Evolutionary conservation across 2,888 invertebrate genomes (phyloP).

Genomic region (Drosophila infuscata): DNA sequence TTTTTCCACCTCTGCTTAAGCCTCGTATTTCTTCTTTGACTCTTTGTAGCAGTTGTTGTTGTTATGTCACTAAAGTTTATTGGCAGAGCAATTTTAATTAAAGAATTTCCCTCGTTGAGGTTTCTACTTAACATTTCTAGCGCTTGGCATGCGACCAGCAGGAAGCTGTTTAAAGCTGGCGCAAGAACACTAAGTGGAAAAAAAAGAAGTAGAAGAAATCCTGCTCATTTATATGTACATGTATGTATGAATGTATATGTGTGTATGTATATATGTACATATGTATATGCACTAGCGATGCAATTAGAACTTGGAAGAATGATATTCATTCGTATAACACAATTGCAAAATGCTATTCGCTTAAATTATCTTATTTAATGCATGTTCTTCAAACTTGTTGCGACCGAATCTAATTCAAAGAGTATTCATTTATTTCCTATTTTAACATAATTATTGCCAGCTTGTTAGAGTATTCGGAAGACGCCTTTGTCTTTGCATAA

Average conservation of each 20-base stretch:
- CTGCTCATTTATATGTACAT: not conserved
- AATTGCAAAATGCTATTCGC: not conserved
- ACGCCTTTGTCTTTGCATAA: not conserved
- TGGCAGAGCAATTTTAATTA: slow-evolving; percentile 69
- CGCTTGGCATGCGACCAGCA: slow-evolving; percentile 19
- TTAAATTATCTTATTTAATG: not conserved
- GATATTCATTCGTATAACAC: not conserved
- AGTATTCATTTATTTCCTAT: not conserved
- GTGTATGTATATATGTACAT: not conserved
- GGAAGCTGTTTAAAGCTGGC: slow-evolving; percentile 1
- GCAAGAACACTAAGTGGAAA: not conserved
- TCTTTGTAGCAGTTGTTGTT: slow-evolving; percentile 11
- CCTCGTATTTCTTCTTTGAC: slow-evolving; percentile 7
- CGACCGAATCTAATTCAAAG: not conserved
- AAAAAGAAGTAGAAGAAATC: not conserved
- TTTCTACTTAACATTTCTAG: slow-evolving; percentile 44
- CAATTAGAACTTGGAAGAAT: not conserved
- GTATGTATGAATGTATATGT: no score
- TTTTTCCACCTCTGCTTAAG: slow-evolving; percentile 28
- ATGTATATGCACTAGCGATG: not conserved
- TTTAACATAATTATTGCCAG: not conserved
- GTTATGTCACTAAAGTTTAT: slow-evolving; percentile 59
- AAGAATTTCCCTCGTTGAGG: slow-evolving; percentile 60
- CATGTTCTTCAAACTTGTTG: not conserved
- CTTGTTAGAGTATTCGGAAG: slow-evolving; percentile 23